Conservation (phyloP, 1,140 invertebrate species). For the Heliconius hewitsoni region DNA sequence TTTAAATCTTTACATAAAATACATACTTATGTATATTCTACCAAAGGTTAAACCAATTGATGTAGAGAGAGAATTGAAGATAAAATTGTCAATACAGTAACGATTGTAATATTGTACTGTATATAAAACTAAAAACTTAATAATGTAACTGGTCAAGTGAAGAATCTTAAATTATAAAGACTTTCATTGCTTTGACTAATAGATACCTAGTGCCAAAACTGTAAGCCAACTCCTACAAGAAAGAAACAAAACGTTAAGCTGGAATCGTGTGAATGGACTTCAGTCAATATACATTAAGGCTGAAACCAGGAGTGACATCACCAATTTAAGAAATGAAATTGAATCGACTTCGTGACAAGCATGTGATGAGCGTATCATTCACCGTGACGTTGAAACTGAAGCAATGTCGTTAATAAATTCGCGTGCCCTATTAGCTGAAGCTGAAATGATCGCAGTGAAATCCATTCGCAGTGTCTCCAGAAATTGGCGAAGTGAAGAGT, state of each 20-base stretch:
- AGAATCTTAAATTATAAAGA: no score
- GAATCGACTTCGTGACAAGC: slow-evolving; percentile 47
- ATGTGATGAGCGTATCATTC: slow-evolving; percentile 36
- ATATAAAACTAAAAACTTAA: no score
- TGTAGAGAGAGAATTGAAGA: no score
- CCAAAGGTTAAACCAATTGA: no score
- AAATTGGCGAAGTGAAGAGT: no score
- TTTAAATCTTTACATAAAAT: no score
- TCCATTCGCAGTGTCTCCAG: background rate
- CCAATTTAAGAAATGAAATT: slow-evolving; percentile 58
- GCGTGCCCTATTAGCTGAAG: slow-evolving; percentile 14
- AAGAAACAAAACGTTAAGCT: slow-evolving; percentile 40
- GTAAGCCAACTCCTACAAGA: background rate
- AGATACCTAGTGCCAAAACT: background rate
- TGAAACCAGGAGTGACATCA: slow-evolving; percentile 64
- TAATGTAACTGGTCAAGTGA: no score
- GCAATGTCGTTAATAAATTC: slow-evolving; percentile 20
- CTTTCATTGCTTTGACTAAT: background rate
- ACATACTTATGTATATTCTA: no score
- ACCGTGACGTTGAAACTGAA: slow-evolving; percentile 14
- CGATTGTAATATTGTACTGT: background rate
- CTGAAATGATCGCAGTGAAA: background rate
- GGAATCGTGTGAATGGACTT: slow-evolving; percentile 56
- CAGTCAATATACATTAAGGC: slow-evolving; percentile 47
- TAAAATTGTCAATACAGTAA: background rate